phyloP scores from a whole-genome alignment of 1,140 invertebrate species.

The Lysiphlebus fabarum region DNA sequence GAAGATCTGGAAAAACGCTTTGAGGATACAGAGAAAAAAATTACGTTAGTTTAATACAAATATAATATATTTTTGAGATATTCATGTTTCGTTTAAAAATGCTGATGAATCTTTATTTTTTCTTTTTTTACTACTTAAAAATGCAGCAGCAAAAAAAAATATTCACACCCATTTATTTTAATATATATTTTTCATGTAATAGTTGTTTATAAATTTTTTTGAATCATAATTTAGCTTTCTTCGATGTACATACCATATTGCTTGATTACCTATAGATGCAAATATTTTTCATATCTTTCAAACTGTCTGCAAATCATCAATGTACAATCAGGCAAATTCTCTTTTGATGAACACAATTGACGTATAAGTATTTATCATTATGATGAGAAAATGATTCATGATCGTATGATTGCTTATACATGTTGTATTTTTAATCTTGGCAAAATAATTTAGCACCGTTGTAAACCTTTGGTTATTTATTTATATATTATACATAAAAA shows the following conservation, averaged over 20 bases:
- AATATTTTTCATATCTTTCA: too few species aligned
- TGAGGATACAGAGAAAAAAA: constrained; percentile 23
- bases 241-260: too few species aligned
- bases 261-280: constrained; percentile 5
- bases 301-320: too few species aligned
- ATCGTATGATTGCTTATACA: constrained; percentile 13
- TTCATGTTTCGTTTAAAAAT: constrained; percentile 26
- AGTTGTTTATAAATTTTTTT: too few species aligned
- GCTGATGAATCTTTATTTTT: constrained; percentile 24
- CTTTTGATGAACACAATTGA: background rate
- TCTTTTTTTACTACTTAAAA: constrained; percentile 18
- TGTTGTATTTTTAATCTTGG: background rate
- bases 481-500: constrained; percentile 15
- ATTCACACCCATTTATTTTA: background rate
- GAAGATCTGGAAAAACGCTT: constrained; percentile 28
- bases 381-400: background rate
- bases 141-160: constrained; percentile 27
- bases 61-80: constrained; percentile 1
- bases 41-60: background rate
- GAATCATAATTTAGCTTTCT: too few species aligned
- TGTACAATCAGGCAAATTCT: too few species aligned
- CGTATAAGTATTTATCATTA: constrained; percentile 9
- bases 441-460: constrained; percentile 3
- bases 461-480: background rate
- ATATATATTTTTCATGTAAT: constrained; percentile 7